Base-by-base conservation (phyloP, 2,888 invertebrate species). In the Eupelmus urozonus region DNA sequence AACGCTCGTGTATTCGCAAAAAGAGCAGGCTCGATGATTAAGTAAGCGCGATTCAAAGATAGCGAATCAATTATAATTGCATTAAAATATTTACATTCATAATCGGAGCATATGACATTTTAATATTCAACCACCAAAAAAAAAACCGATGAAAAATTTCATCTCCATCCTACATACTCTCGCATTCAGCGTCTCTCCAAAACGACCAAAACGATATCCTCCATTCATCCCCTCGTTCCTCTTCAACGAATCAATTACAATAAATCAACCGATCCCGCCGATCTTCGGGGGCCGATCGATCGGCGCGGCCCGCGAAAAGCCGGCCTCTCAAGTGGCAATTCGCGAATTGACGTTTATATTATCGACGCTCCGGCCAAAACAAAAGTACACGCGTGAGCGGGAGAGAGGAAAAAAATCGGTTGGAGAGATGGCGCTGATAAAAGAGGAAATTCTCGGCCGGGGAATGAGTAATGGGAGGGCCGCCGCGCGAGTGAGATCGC, bases 391-490 rank as follows among this genome's bases (percentile, higher is more conserved):
- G 34, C 16, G 4, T 13, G 65, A 11, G 16, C 1, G 40, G 20
- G 25, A 20, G 40, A 40, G 4, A 45, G 16, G 16, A 7, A 45
- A 16, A 45, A 45, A 34, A 34, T 34, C 9, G 34, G 9, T 5
- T 34, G 9, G 9, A 34, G 9, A 34, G 34, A 34, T 34, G 34
- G 9, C 9, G 34, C 9, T 34, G 34, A 62, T 53, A 57, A 63
- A 62, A 42, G 25, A 51, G 45, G 49, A 53, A 69, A 51, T 25
- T 40, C 57, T 42, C 34, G 49, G 18, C 13, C 34, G 62, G 51
- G 11, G 62, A 63, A 29, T 55, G 66, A 66, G 67, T 75, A 67
- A 75, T 75, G 75, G 75, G 49, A 40, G 25, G 55, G 25, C 11
- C 45, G 9, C 0, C 9, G 1, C 16, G 18, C 11, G 4, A 16